These are phyloP conservation scores for Hyaena hyaena DNA, from an alignment of 2,113 vertebrate species.

Conservation along the genomic window DNA sequence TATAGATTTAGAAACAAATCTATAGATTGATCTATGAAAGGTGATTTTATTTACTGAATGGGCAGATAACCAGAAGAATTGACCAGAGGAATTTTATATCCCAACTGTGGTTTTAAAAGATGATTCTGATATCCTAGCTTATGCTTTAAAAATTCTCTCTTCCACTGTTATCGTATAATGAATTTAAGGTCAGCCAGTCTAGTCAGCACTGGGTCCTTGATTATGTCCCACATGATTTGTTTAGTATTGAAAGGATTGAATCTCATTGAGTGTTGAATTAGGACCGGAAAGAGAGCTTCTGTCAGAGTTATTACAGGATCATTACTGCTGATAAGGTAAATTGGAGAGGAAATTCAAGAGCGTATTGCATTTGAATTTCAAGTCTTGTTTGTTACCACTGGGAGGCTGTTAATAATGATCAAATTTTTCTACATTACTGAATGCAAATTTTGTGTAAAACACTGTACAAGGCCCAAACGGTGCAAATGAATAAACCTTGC, in stretches of 20 bases:
- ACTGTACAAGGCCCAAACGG: not conserved
- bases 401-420: not conserved
- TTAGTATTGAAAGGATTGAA: not conserved
- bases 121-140: slow-evolving; percentile 10
- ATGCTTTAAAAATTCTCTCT: not conserved
- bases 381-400: not conserved
- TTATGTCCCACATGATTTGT: not conserved
- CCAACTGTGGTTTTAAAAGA: slow-evolving; percentile 8
- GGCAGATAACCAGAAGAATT: not conserved
- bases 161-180: not conserved
- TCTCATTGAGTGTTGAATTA: slow-evolving; percentile 24
- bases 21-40: slow-evolving; percentile 17
- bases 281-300: not conserved
- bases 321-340: not conserved
- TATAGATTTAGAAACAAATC: slow-evolving; percentile 12
- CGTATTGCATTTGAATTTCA: slow-evolving; percentile 23
- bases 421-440: slow-evolving; percentile 4
- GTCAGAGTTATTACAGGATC: not conserved
- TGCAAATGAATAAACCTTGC: slow-evolving; percentile 31
- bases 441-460: slow-evolving; percentile 28
- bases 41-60: slow-evolving; percentile 13
- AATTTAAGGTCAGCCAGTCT: not conserved
- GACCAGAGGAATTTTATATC: slow-evolving; percentile 32
- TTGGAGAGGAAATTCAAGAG: slow-evolving; percentile 13
- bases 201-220: not conserved